phyloP scores from a whole-genome alignment of 2,888 invertebrate species.

The Caradrina clavipalpis region DNA sequence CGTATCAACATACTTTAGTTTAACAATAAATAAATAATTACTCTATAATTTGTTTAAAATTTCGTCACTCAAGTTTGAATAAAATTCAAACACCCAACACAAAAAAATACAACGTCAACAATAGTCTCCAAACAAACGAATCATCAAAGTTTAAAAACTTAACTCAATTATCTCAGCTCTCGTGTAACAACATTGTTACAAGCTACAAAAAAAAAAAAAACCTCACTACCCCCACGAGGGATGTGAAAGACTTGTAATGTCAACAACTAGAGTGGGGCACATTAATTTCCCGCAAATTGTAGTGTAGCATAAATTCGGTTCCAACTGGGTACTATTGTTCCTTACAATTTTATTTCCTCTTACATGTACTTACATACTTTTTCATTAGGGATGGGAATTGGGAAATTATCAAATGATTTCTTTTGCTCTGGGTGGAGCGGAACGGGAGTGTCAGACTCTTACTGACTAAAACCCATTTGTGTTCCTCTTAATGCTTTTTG shows the following conservation, averaged over 20 bases:
- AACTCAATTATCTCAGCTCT: constrained; percentile 19
- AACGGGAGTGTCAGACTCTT: too few species aligned
- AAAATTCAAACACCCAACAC: not conserved
- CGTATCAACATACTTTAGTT: too few species aligned
- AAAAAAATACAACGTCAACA: not conserved
- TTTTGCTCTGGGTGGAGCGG: too few species aligned
- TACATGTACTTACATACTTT: constrained; percentile 9
- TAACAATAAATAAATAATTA: too few species aligned
- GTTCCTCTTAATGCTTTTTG: too few species aligned
- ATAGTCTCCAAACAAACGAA: not conserved
- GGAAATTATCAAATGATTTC: too few species aligned
- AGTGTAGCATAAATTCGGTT: constrained; percentile 45
- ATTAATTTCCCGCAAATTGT: constrained; percentile 62
- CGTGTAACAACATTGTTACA: constrained; percentile 17
- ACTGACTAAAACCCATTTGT: too few species aligned
- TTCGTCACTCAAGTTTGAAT: too few species aligned
- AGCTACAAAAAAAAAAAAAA: constrained; percentile 18
- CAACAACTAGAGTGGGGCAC: constrained; percentile 53
- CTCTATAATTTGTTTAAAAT: too few species aligned
- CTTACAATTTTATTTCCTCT: constrained; percentile 52
- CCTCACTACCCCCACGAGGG: constrained; percentile 26
- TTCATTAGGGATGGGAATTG: too few species aligned
- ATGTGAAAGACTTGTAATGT: constrained; percentile 52
- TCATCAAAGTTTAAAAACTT: constrained; percentile 29
- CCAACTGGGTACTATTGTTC: constrained; percentile 50